A percentile compares a stretch with the other conserved stretches of the same genome.
phyloP scores from a whole-genome alignment of 2,113 vertebrate species.

The Zosterops hypoxanthus region DNA sequence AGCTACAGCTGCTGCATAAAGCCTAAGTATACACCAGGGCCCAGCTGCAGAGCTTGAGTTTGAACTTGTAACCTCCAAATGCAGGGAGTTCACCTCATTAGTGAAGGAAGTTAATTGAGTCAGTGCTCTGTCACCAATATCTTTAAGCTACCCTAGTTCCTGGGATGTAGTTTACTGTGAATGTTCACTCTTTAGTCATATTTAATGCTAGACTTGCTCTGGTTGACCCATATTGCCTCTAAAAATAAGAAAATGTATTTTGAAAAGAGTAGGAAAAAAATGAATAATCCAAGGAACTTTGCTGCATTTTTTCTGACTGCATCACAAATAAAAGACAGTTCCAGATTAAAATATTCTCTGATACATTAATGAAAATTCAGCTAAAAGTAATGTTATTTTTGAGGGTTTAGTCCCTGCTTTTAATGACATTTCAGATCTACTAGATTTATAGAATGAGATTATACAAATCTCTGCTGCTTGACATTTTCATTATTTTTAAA shows the following conservation, averaged over 20 bases:
- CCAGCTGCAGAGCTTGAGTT: conserved; percentile 59
- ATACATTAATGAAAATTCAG: not conserved
- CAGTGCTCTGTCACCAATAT: conserved; percentile 68
- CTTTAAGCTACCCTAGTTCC: conserved; percentile 63
- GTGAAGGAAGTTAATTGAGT: conserved; percentile 69
- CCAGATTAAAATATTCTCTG: not conserved
- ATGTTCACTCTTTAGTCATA: conserved; percentile 52
- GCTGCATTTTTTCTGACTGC: not conserved
- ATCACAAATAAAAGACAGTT: not conserved
- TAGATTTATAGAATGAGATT: not conserved
- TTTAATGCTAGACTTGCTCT: conserved; percentile 22
- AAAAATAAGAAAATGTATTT: conserved; percentile 1
- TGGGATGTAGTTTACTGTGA: conserved; percentile 34
- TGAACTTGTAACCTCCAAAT: conserved; percentile 70
- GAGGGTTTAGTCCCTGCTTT: not conserved
- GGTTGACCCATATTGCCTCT: not conserved
- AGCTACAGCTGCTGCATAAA: conserved; percentile 67
- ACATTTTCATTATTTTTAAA: conserved; percentile 6
- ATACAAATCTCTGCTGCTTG: not conserved
- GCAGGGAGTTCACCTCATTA: conserved; percentile 75
- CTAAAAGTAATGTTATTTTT: not conserved
- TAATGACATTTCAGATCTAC: not conserved
- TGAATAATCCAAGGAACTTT: not conserved
- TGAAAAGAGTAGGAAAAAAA: not conserved
- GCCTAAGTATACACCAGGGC: conserved; percentile 69